Evolutionary conservation across 2,797 vertebrate genomes (phyloP), one percentile per base, ranked within the genome.

Genomic region (Manis javanica): DNA sequence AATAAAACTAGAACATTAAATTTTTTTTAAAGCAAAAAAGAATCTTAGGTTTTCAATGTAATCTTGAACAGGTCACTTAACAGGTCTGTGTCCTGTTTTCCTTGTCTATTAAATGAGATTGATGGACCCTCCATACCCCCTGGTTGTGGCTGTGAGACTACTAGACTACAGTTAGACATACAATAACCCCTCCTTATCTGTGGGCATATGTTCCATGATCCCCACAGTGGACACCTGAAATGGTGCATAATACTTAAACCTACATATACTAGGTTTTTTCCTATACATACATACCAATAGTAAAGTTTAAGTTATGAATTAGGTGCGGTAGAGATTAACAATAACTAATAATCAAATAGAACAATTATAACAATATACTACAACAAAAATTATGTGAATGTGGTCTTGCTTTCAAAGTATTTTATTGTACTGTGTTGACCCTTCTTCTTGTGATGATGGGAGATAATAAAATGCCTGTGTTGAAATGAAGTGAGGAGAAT

Each of bases 31-130:
- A 79, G 71, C 4, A 9, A 55, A 55, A 84, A 49, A 39, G 34
- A 95, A 94, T 63, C 34, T 81, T 89, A 93, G 29, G 18, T 26
- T 92, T 92, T 91, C 42, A n/a, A 8, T 16, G 53, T 64, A 59
- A 95, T 61, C 39, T 68, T 83, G 74, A 57, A 37, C 39, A 49
- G 49, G 66, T 53, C 85, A 59, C 51, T 42, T 68, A 5, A 4
- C 13, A 57, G 3, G 11, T 81, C 68, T 51, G 51, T 16, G 6
- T 59, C 37, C 86, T 72, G 64, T 59, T 68, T 85, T 93, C 88
- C 88, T 93, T n/a, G 9, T 9, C 49, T 51, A 49, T 77, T 72
- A 57, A 86, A 31, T 34, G 69, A 91, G 88, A 92, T 3, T 8
- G 24, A 57, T 31, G 19, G 39, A 6, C 64, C 37, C 31, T 51